Evolutionary conservation across 2,113 vertebrate genomes (phyloP).

Genomic region (Ammospiza caudacuta): DNA sequence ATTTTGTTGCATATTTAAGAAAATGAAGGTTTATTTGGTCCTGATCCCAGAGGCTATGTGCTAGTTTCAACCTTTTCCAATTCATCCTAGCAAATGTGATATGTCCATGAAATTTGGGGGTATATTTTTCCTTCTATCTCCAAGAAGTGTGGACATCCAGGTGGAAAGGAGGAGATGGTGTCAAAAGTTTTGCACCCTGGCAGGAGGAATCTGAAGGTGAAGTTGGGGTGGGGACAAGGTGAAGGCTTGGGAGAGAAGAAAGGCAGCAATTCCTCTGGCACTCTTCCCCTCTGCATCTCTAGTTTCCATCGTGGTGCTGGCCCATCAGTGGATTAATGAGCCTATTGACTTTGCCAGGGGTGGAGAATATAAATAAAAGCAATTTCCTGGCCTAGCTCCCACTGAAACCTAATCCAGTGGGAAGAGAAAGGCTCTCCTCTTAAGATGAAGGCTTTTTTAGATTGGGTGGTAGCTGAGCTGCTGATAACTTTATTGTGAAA

Average conservation of each 20-base stretch:
- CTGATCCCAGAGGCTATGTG: slow-evolving; percentile 18
- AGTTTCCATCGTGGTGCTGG: slow-evolving; percentile 56
- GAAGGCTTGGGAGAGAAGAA: slow-evolving; percentile 22
- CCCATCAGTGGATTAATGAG: slow-evolving; percentile 66
- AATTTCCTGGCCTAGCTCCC: slow-evolving; percentile 67
- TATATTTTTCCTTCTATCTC: not conserved
- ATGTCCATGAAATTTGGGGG: not conserved
- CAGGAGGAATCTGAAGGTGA: slow-evolving; percentile 33
- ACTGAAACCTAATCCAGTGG: slow-evolving; percentile 62
- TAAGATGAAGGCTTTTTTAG: slow-evolving; percentile 4
- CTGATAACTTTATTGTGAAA: slow-evolving; percentile 20
- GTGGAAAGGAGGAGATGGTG: not conserved
- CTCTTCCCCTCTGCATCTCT: slow-evolving; percentile 43
- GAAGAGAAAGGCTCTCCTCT: slow-evolving; percentile 48
- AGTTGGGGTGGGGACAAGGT: slow-evolving; percentile 13
- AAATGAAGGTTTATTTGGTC: slow-evolving; percentile 6
- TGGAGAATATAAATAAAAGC: slow-evolving; percentile 73
- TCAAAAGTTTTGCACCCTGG: not conserved
- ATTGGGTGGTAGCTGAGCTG: not conserved
- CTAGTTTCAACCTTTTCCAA: not conserved
- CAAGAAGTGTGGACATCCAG: not conserved
- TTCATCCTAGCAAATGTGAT: not conserved
- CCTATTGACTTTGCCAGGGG: slow-evolving; percentile 68
- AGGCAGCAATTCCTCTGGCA: slow-evolving; percentile 32
- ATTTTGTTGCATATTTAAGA: slow-evolving; percentile 1